Percentiles rank a stretch among this genome's conserved stretches.
phyloP scores from a whole-genome alignment of 2,113 vertebrate species.

The Numenius arquata region DNA sequence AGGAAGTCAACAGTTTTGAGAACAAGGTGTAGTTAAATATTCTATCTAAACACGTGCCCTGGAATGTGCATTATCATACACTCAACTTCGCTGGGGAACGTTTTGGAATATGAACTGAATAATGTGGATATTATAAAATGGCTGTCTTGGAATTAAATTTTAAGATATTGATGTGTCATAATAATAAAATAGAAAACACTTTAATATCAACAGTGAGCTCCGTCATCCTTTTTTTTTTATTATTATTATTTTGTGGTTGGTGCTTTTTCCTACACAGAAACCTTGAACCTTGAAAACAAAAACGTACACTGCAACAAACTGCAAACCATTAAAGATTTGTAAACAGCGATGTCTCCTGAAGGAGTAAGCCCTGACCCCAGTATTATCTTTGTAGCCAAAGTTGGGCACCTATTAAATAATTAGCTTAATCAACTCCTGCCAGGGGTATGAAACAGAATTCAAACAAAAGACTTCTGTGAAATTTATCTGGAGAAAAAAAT shows the following conservation, averaged over 20 bases:
- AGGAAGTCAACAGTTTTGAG: background rate
- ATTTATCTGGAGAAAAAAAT: background rate
- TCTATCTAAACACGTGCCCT: background rate
- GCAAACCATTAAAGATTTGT: background rate
- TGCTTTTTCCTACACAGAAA: background rate
- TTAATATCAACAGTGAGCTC: background rate
- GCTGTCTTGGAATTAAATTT: slow-evolving; percentile 26
- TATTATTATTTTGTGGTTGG: background rate
- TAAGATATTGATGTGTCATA: slow-evolving; percentile 6
- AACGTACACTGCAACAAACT: background rate
- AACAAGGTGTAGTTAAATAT: background rate
- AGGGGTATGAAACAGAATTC: background rate
- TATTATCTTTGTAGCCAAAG: background rate
- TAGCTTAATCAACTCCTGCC: background rate
- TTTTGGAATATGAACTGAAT: slow-evolving; percentile 10
- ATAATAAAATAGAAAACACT: slow-evolving; percentile 30
- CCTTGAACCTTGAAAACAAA: background rate
- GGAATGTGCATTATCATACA: background rate
- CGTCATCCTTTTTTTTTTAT: background rate
- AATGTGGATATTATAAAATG: slow-evolving; percentile 46
- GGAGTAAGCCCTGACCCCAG: background rate
- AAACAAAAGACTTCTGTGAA: background rate
- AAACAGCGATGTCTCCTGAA: background rate
- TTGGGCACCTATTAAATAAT: background rate
- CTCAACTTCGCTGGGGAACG: background rate